Evolutionary conservation across 2,888 invertebrate genomes (phyloP).

Genomic region (Anarsia innoxiella): DNA sequence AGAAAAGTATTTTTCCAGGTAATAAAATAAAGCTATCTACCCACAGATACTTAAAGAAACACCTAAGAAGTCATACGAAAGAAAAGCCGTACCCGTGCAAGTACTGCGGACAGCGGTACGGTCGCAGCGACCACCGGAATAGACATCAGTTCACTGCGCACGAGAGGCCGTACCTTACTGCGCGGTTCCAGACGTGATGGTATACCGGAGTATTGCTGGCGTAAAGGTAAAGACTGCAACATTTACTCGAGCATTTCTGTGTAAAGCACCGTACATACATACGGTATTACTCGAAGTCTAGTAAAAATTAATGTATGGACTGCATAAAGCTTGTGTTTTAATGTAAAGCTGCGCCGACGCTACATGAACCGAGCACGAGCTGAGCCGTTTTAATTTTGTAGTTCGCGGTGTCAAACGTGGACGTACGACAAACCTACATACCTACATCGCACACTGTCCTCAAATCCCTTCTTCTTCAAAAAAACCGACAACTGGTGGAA

Average conservation of each 20-base stretch:
- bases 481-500: too few species aligned
- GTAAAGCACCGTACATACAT: not conserved
- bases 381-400: too few species aligned
- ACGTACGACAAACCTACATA: too few species aligned
- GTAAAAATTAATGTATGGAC: not conserved
- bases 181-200: not conserved
- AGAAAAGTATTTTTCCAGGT: not conserved
- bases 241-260: not conserved
- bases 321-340: not conserved
- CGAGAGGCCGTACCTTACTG: conserved; percentile 8
- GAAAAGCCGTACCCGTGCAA: conserved; percentile 52
- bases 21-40: not conserved
- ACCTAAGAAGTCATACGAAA: conserved; percentile 57
- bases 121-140: conserved; percentile 58
- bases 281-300: too few species aligned
- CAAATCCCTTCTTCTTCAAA: too few species aligned
- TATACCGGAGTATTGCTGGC: not conserved
- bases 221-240: not conserved
- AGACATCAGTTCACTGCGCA: conserved; percentile 60
- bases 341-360: not conserved
- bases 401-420: too few species aligned
- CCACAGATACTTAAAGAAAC: conserved; percentile 42
- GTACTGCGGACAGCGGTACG: conserved; percentile 56
- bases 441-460: too few species aligned
- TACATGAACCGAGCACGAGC: too few species aligned